Percentiles rank a stretch among this genome's conserved stretches.
These are phyloP conservation scores for Platycnemis pennipes DNA, from an alignment of 2,888 invertebrate species.

Conservation along the genomic window DNA sequence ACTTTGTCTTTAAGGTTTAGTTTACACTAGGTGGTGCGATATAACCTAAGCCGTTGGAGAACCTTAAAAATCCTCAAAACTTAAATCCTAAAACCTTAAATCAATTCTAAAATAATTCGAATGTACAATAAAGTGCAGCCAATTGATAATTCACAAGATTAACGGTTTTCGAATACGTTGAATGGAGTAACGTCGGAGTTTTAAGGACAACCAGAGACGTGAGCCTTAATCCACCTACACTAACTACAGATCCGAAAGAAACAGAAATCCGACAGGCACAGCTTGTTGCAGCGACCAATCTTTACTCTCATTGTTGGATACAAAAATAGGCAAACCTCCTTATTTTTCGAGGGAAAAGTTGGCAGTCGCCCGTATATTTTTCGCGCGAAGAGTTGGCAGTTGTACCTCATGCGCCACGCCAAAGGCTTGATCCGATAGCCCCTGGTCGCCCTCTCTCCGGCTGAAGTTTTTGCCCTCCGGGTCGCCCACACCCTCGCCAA, in stretches of 20 bases:
- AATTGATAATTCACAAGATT: too few species aligned
- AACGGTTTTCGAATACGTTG: neutral
- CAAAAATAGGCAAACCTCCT: conserved; percentile 27
- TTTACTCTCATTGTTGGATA: conserved; percentile 6
- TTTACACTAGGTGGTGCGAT: too few species aligned
- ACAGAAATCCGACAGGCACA: neutral
- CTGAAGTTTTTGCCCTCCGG: conserved; percentile 36
- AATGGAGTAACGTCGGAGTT: neutral
- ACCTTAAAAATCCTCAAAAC: too few species aligned
- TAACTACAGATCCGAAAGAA: neutral
- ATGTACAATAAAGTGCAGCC: too few species aligned
- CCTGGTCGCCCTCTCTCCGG: conserved; percentile 31
- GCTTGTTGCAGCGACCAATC: neutral
- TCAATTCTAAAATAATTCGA: too few species aligned
- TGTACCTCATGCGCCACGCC: neutral
- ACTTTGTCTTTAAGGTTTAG: too few species aligned
- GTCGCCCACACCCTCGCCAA: conserved; percentile 5
- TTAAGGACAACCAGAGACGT: too few species aligned
- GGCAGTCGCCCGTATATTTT: conserved; percentile 31
- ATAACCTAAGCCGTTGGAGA: too few species aligned
- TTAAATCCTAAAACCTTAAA: too few species aligned
- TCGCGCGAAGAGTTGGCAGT: neutral
- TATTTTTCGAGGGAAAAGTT: conserved; percentile 20
- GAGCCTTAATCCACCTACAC: neutral
- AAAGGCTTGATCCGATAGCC: neutral